phyloP scores from a whole-genome alignment of 2,888 invertebrate species.

The Phyllotreta cruciferae region DNA sequence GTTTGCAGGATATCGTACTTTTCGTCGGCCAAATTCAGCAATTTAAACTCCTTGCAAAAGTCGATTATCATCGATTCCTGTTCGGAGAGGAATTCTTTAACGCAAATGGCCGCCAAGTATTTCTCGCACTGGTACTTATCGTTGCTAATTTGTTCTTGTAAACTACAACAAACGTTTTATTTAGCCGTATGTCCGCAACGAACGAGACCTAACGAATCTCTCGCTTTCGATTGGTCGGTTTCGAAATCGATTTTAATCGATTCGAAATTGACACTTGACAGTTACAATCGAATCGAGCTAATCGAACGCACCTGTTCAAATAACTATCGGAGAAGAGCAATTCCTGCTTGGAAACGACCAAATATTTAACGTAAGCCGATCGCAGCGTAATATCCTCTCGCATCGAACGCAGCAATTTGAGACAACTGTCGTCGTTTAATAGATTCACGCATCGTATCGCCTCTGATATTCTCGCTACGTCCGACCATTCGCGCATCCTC shows the following conservation, averaged over 20 bases:
- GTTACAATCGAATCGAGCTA: neutral
- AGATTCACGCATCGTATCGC: conserved; percentile 79
- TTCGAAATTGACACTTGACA: no score
- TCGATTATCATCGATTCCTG: conserved; percentile 74
- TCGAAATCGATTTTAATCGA: no score
- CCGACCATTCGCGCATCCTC: conserved; percentile 77
- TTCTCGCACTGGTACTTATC: conserved; percentile 77
- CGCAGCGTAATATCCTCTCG: conserved; percentile 79
- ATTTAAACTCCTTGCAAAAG: conserved; percentile 83
- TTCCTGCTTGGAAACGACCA: conserved; percentile 81
- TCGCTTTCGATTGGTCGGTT: no score
- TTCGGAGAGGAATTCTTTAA: conserved; percentile 81
- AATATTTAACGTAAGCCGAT: conserved; percentile 82
- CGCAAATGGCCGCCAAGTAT: conserved; percentile 78
- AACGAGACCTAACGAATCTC: no score
- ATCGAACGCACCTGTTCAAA: conserved; percentile 66
- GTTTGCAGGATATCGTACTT: conserved; percentile 87
- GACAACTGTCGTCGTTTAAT: conserved; percentile 73
- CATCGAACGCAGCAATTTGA: conserved; percentile 75
- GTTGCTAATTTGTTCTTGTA: conserved; percentile 68
- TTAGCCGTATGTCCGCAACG: neutral
- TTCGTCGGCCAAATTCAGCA: conserved; percentile 84
- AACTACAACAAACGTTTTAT: conserved; percentile 54
- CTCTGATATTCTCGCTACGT: conserved; percentile 82
- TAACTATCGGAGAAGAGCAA: conserved; percentile 78